Base-by-base conservation (phyloP, 2,797 vertebrate species). In the Characodon lateralis region DNA sequence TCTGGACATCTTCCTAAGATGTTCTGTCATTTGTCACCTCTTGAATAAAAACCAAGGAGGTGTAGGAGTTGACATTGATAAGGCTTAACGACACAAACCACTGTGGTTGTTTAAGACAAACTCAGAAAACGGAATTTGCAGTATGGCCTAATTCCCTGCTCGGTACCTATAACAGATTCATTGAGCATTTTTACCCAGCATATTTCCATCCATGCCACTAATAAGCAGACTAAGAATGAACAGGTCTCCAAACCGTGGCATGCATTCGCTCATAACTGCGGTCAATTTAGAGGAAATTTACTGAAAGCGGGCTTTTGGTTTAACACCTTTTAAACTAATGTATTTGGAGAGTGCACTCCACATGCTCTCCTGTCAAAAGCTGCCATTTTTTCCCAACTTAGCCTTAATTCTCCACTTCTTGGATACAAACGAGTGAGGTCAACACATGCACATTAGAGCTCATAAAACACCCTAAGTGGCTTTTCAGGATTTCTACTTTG, bases 1-100 rank as follows among this genome's bases (percentile, higher is more conserved):
- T 95, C 94, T 88, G 94, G 92, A 93, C 91, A 93, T 94, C 94
- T 93, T 90, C 84, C 88, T 94, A 93, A 95, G 93, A 92, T 91
- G 90, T 93, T 94, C 92, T 94, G 93, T 94, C 92, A 93, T 95
- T 95, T 93, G 93, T 93, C 92, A 91, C 89, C 91, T 91, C 92
- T 93, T 94, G 88, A 94, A 92, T 91, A 91, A 93, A 93, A 92
- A 89, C 31, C 76, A 82, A 82, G 82, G 80, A 53, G 77, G 77
- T 61, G 77, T 53, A 31, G 78, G 81, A 41, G 78, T 77, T 84
- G 87, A 86, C 85, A 87, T 83, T 71, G 90, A 91, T 92, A 89
- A 93, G 89, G 88, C 88, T 89, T 89, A 87, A 91, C 90, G 87
- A 91, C 84, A 87, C 76, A 83, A 26, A 84, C 83, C 85, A 51